Evolutionary conservation across 2,113 vertebrate species (phyloP).

Genomic region (Colaptes auratus): DNA sequence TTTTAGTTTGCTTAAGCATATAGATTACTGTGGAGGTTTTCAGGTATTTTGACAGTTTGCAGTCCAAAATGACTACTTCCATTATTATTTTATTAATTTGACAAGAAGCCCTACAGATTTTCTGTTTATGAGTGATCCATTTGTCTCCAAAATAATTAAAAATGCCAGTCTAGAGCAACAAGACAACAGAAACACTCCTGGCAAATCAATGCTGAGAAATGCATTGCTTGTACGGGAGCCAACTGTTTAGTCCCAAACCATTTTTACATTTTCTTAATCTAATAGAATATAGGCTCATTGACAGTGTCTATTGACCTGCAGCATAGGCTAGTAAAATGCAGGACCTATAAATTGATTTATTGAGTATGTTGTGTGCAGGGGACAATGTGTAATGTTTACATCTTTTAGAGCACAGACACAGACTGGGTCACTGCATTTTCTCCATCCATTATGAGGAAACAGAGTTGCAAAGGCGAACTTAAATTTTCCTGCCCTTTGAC

Average conservation of each 20-base stretch:
- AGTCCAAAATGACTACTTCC: constrained; percentile 76
- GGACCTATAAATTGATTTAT: constrained; percentile 71
- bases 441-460: background rate
- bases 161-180: constrained; percentile 82
- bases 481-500: constrained; percentile 13
- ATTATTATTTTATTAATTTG: constrained; percentile 87
- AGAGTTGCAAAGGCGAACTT: constrained; percentile 38
- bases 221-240: constrained; percentile 71
- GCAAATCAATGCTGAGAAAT: constrained; percentile 81
- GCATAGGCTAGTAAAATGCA: constrained; percentile 42
- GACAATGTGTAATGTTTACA: constrained; percentile 45
- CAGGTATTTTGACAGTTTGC: constrained; percentile 78
- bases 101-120: constrained; percentile 82
- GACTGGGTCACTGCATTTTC: constrained; percentile 22
- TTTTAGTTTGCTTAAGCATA: constrained; percentile 71
- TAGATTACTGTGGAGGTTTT: constrained; percentile 70
- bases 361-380: constrained; percentile 16
- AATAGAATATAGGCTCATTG: constrained; percentile 54
- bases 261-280: constrained; percentile 65
- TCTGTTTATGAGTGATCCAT: constrained; percentile 75
- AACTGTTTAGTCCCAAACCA: constrained; percentile 65
- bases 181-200: constrained; percentile 81
- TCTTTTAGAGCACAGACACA: constrained; percentile 36
- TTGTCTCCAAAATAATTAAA: constrained; percentile 86
- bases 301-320: constrained; percentile 66